Conservation (phyloP, 2,888 invertebrate genomes). For the Heterodera filipjevi region DNA sequence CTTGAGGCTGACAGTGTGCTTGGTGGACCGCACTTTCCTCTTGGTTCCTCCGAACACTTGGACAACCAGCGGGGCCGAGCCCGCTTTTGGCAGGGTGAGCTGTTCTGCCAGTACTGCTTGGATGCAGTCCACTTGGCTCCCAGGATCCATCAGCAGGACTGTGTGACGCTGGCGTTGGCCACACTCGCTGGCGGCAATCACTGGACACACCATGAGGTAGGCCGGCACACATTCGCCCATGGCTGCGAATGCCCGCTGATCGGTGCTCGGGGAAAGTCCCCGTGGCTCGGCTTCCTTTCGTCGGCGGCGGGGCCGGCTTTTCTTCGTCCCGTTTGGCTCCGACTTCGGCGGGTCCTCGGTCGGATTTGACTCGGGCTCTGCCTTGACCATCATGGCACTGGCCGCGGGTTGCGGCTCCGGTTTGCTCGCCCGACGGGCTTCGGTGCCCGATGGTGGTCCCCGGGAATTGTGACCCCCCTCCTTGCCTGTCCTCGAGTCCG, state of each 20-base stretch:
- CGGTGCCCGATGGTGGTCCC: not conserved
- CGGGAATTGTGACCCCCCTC: too few relatives aligned
- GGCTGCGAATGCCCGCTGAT: not conserved
- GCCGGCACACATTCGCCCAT: not conserved
- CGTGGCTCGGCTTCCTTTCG: not conserved
- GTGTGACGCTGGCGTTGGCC: not conserved
- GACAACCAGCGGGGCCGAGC: not conserved
- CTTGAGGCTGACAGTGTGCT: not conserved
- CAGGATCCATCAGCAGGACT: not conserved
- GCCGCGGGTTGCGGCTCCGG: not conserved
- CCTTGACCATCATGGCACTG: too few relatives aligned
- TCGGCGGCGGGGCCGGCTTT: not conserved
- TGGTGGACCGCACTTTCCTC: not conserved
- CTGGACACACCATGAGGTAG: not conserved
- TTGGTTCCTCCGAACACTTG: conserved; percentile 6
- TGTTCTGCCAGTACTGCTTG: not conserved
- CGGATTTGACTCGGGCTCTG: too few relatives aligned
- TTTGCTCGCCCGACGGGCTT: not conserved
- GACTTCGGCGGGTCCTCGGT: not conserved
- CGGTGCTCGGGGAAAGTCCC: not conserved
- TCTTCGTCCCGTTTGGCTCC: not conserved
- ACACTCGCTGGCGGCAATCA: not conserved
- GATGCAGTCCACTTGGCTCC: not conserved
- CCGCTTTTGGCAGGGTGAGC: not conserved
- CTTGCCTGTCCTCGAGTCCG: not conserved